These are phyloP conservation scores for Petrocephalus schoutedeni DNA, from an alignment of 2,797 vertebrate species.

Conservation along the genomic window DNA sequence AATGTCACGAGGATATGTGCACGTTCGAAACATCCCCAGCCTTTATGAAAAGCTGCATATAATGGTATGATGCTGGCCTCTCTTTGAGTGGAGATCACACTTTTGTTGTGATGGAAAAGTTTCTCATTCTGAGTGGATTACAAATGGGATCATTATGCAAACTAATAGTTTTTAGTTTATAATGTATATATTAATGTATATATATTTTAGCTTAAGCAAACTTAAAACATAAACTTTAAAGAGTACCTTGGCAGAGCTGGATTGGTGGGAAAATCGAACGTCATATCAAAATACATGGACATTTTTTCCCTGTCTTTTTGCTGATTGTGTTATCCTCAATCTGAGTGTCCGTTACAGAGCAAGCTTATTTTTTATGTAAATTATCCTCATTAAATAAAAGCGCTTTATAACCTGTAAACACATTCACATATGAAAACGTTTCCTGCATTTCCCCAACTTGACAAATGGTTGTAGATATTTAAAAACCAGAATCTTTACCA, in stretches of 20 bases:
- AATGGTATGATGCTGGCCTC: background rate
- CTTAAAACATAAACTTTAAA: background rate
- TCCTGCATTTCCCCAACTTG: background rate
- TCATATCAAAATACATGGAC: background rate
- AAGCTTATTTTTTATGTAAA: background rate
- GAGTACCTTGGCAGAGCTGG: background rate
- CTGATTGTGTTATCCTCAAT: background rate
- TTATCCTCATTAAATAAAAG: background rate
- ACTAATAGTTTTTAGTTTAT: too few species aligned
- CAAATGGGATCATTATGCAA: background rate
- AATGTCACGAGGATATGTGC: background rate
- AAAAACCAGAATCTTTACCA: background rate
- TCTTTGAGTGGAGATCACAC: background rate
- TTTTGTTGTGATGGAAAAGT: background rate
- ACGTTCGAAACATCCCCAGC: background rate
- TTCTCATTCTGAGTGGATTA: background rate
- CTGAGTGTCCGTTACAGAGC: background rate
- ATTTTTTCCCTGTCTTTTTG: background rate
- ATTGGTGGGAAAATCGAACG: background rate
- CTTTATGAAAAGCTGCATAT: background rate
- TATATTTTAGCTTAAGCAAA: background rate
- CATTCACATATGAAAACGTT: background rate
- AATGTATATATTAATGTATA: too few species aligned
- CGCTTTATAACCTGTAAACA: background rate
- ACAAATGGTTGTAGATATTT: background rate